phyloP scores from a whole-genome alignment of 2,888 invertebrate species.

The Drosophila greeni region DNA sequence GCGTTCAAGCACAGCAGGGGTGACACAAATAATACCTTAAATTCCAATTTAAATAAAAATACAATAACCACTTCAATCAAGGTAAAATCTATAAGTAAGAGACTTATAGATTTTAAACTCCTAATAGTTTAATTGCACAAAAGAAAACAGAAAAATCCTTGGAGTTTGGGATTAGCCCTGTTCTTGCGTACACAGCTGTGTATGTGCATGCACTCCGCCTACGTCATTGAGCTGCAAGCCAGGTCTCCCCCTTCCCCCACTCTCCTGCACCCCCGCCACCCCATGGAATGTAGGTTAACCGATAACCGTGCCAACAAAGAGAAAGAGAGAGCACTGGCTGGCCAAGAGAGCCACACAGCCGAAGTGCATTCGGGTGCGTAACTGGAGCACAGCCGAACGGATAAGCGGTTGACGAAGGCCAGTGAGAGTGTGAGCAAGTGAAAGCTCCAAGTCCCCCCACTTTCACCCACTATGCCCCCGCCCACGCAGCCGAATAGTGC shows the following conservation, averaged over 20 bases:
- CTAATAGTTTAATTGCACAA: background rate
- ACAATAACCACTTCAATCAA: background rate
- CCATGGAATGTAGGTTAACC: conserved; percentile 30
- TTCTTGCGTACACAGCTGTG: conserved; percentile 3
- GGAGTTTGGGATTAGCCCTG: background rate
- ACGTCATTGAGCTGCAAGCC: conserved; percentile 12
- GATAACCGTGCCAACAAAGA: conserved; percentile 13
- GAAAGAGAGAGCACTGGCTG: background rate
- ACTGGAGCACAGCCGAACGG: conserved; percentile 32
- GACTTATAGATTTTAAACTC: background rate
- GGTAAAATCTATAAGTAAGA: background rate
- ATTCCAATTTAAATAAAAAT: background rate
- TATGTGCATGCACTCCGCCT: conserved; percentile 5
- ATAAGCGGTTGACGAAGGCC: conserved; percentile 5
- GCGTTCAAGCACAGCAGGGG: background rate
- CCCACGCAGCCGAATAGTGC: background rate
- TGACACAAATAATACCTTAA: background rate
- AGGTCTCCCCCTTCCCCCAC: background rate
- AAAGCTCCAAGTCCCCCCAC: background rate
- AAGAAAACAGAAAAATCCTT: background rate
- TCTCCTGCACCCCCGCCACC: conserved; percentile 7
- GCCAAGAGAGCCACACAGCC: background rate
- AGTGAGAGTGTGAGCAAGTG: conserved; percentile 19
- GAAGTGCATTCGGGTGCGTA: conserved; percentile 26
- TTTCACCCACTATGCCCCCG: background rate